Evolutionary conservation across 2,888 invertebrate genomes (phyloP), one percentile per base, ranked within the genome.

Genomic region (Lampropteryx suffumata): DNA sequence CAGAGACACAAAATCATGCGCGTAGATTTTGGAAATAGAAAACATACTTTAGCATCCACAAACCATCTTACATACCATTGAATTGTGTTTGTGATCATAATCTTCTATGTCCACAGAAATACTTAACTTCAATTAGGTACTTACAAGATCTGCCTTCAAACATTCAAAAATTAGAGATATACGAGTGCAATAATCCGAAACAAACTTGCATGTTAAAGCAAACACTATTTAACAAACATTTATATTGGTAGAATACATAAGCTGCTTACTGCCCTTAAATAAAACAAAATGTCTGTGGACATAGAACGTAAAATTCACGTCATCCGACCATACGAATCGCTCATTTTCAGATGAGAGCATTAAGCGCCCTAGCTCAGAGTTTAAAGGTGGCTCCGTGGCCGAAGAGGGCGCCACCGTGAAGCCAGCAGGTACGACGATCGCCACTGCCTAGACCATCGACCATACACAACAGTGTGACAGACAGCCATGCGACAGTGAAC

Each of bases 301-400:
- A 74, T 82, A 80, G 82, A 81, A 77, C 71, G 77, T 80, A 79
- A 80, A 63, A 57, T 76, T 75, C 84, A 80, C 82, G 66, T 76
- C 85, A 85, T 79, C 78, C 69, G 70, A 76, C 79, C 87, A 86
- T 85, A 86, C 87, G 82, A 83, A 68, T 80, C 86, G 79, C 82
- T 84, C 80, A 81, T 83, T 90, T 89, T 78, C 83, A 95, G 94
- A 95, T 87, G 96, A 96, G 82, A 92, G 92, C 82, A 92, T 94
- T 82, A 95, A 94, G 85, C 94, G 96, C 89, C 96, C 96, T 80
- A 96, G 95, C 91, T 96, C 96, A 91, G 96, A 96, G 92, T 94
- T 95, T 76, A 96, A 95, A 88, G 94, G 94, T 73, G 79, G 82
- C 67, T 90, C 88, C 73, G 82, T 88, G 77, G 86, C 84, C 67